These are phyloP conservation scores for Phainopepla nitens DNA, from an alignment of 2,113 vertebrate genomes.

Conservation along the genomic window DNA sequence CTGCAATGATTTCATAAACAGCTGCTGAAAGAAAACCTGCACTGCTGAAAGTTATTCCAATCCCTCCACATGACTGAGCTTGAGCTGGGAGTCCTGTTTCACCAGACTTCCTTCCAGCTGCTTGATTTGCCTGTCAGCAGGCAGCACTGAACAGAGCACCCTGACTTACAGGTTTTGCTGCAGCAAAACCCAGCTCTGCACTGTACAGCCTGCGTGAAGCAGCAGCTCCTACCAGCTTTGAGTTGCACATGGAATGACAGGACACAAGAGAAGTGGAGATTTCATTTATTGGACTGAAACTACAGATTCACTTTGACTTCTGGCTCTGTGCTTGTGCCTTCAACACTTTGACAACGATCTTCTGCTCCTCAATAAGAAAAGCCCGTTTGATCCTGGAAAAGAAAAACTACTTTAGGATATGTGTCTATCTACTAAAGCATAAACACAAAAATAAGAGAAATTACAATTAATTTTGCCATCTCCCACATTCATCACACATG, in stretches of 20 bases:
- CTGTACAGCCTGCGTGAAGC: not conserved
- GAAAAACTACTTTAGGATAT: not conserved
- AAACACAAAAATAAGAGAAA: not conserved
- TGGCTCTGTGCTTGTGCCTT: slow-evolving; percentile 99
- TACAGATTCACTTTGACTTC: slow-evolving; percentile 89
- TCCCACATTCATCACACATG: rapidly evolving
- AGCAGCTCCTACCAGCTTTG: not conserved
- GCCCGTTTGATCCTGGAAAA: slow-evolving; percentile 92
- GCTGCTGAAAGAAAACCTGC: not conserved
- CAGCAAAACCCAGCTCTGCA: not conserved
- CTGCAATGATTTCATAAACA: not conserved
- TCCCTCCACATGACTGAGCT: not conserved
- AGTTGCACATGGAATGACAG: not conserved
- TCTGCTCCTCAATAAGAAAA: slow-evolving; percentile 99
- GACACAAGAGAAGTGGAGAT: slow-evolving; percentile 15
- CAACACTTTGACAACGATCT: slow-evolving; percentile 97
- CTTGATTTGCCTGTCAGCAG: not conserved
- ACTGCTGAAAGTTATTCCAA: not conserved
- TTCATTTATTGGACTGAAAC: slow-evolving; percentile 84
- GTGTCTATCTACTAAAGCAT: not conserved
- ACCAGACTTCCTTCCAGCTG: not conserved
- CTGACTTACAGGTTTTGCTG: rapidly evolving
- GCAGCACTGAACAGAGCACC: not conserved
- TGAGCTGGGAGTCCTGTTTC: not conserved
- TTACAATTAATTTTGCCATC: not conserved